Evolutionary conservation across 1,140 invertebrate genomes (phyloP).

Genomic region (Phenacoccus solenopsis): DNA sequence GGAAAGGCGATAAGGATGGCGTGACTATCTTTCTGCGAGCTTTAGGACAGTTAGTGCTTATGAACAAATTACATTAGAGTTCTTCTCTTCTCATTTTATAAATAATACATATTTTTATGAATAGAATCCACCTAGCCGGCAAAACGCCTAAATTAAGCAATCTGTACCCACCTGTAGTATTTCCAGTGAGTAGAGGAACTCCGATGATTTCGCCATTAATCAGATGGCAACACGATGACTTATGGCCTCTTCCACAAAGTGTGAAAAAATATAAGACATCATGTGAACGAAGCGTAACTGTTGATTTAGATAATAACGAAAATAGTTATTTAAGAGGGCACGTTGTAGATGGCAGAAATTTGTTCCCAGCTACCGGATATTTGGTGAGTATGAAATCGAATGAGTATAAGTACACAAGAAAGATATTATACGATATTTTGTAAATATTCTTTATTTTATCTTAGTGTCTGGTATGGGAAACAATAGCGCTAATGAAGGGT

Average conservation of each 20-base stretch:
- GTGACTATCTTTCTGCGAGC: slow-evolving; percentile 52
- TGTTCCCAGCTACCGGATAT: slow-evolving; percentile 96
- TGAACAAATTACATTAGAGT: too few species aligned
- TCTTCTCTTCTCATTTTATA: too few species aligned
- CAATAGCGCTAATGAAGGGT: slow-evolving; percentile 61
- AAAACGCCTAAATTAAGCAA: slow-evolving; percentile 43
- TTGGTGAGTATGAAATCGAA: too few species aligned
- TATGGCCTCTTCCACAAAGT: neutral
- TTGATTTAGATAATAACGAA: slow-evolving; percentile 30
- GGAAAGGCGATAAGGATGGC: slow-evolving; percentile 56
- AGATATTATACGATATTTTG: too few species aligned
- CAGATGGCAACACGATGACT: slow-evolving; percentile 45
- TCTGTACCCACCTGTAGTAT: slow-evolving; percentile 47
- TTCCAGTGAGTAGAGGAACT: slow-evolving; percentile 58
- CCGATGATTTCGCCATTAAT: slow-evolving; percentile 57
- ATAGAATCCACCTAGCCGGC: slow-evolving; percentile 52
- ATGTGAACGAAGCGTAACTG: neutral
- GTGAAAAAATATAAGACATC: neutral
- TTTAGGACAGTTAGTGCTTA: slow-evolving; percentile 45
- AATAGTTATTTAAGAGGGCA: slow-evolving; percentile 75
- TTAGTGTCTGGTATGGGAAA: slow-evolving; percentile 73
- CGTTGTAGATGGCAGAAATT: slow-evolving; percentile 76
- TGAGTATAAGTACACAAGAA: too few species aligned
- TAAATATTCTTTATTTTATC: too few species aligned
- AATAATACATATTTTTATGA: slow-evolving; percentile 20